Base-by-base conservation (phyloP, 2,113 vertebrate genomes). In the Xenus cinereus region DNA sequence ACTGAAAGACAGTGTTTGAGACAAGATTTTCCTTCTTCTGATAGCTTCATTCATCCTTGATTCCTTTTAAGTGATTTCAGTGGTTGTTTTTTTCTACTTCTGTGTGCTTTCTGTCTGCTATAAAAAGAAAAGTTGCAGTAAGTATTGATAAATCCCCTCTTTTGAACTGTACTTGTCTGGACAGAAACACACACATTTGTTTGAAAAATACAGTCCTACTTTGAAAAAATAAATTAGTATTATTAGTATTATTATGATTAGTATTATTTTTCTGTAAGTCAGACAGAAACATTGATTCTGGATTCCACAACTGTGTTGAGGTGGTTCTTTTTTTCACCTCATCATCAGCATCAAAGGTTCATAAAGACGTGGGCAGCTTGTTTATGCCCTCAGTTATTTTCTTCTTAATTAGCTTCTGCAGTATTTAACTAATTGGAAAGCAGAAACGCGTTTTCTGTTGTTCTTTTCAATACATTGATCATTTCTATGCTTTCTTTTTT, bases 391-490 rank as follows among this genome's bases (percentile, higher is more conserved):
- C 32, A 21, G 27, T 57, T 15, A 7, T 87, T 78, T 78, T 73
- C 26, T 81, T 57, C 21, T 79, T 78, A 81, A 66, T 62, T 84
- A 74, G 16, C 15, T 75, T 87, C 51, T 87, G 30, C 43, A 85
- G 14, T 37, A 78, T 57, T 87, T 41, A 59, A 51, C 32, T 78
- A 82, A 68, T 35, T 89, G 62, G 56, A 85, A 87, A 91, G 10
- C 21, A 84, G 64, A 50, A 9, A 48, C 3, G 0, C 46, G 8
- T 46, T 85, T 71, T 87, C 56, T 84, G 20, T 56, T 71, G 7
- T 67, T 86, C 41, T 71, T 90, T 94, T 75, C 82, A 82, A n/a
- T 72, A 23, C 27, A 75, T 68, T 51, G 73, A 91, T 92, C 21
- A 59, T 41, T 93, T 87, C 37, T 71, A 16, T 41, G 22, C 20